phyloP scores from a whole-genome alignment of 2,888 invertebrate genomes.

The Parnassius glacialis region DNA sequence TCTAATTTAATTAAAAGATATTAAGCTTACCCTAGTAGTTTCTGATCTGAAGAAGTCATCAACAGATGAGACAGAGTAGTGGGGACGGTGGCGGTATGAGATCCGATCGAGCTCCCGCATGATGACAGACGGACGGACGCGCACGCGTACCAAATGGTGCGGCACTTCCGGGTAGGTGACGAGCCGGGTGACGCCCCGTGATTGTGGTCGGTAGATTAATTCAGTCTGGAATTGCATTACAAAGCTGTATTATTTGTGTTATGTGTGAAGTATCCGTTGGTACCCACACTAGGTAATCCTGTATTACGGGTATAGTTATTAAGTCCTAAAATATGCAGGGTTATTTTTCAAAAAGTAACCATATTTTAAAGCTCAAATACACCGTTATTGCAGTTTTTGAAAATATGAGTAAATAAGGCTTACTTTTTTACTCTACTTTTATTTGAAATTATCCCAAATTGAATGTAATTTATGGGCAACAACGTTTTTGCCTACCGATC shows the following conservation, averaged over 20 bases:
- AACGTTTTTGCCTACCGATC: no score
- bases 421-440: no score
- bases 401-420: no score
- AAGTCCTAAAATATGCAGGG: no score
- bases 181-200: conserved; percentile 80
- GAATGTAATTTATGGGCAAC: no score
- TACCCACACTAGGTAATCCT: no score
- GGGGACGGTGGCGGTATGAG: conserved; percentile 83
- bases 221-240: conserved; percentile 57
- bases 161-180: conserved; percentile 81
- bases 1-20: background rate
- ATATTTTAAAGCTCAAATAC: no score
- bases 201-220: conserved; percentile 70
- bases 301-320: no score
- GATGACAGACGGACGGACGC: conserved; percentile 84
- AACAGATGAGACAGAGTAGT: conserved; percentile 82
- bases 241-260: background rate
- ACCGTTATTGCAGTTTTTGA: no score
- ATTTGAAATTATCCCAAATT: no score
- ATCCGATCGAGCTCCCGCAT: conserved; percentile 86
- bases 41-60: conserved; percentile 90
- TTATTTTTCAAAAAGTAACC: no score
- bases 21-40: conserved; percentile 82
- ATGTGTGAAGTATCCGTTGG: no score
- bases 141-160: conserved; percentile 78